These are phyloP conservation scores for Eristalis arbustorum DNA, from an alignment of 2,888 invertebrate genomes.

Conservation along the genomic window DNA sequence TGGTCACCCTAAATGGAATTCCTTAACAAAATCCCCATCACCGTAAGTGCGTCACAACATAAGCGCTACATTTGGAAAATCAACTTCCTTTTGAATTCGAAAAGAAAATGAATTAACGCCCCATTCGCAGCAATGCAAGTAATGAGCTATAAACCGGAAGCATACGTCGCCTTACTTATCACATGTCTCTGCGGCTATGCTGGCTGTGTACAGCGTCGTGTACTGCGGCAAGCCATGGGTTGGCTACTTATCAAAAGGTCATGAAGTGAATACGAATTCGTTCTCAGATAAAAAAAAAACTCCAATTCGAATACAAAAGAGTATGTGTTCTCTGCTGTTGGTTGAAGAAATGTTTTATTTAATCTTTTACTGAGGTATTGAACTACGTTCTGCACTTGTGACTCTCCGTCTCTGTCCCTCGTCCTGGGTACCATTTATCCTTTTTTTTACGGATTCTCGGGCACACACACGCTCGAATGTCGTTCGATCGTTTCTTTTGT, in stretches of 20 bases:
- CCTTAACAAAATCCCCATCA: not conserved
- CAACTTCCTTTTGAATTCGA: constrained; percentile 31
- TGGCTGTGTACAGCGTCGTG: not conserved
- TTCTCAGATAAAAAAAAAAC: not conserved
- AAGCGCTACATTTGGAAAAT: constrained; percentile 35
- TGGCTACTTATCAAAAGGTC: constrained; percentile 2
- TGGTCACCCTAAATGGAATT: not conserved
- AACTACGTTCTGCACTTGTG: not conserved
- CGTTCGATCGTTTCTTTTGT: not conserved
- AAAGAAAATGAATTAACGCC: constrained; percentile 9
- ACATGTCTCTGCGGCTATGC: not conserved
- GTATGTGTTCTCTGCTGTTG: not conserved
- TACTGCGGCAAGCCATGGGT: too few relatives aligned
- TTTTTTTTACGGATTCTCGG: not conserved
- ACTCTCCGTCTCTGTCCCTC: not conserved
- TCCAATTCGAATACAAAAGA: not conserved
- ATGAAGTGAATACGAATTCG: constrained; percentile 1
- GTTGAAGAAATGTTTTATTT: not conserved
- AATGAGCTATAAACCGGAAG: constrained; percentile 24
- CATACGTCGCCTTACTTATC: constrained; percentile 1
- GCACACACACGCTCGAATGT: not conserved
- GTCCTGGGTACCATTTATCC: not conserved
- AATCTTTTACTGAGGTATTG: not conserved
- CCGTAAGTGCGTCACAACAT: not conserved
- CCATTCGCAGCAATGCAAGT: constrained; percentile 8